Percentiles rank a stretch among this genome's conserved stretches.
phyloP scores from a whole-genome alignment of 2,888 invertebrate genomes.

The Phytoseiulus persimilis region DNA sequence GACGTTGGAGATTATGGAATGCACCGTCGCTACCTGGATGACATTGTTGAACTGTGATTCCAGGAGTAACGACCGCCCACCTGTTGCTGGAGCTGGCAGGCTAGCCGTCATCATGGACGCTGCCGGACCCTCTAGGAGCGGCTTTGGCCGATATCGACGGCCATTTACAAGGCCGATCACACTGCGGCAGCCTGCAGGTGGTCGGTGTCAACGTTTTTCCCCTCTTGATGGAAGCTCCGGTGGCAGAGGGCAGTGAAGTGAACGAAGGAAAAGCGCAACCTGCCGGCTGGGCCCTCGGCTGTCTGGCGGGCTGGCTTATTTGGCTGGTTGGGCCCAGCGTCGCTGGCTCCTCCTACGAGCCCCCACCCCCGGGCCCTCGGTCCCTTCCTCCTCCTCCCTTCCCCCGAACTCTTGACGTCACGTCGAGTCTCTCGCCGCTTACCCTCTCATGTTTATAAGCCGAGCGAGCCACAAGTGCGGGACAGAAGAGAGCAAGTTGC shows the following conservation, averaged over 20 bases:
- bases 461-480: neutral
- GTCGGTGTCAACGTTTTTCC: neutral
- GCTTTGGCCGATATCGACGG: neutral
- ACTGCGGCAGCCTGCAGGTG: neutral
- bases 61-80: neutral
- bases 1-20: too few relatives aligned
- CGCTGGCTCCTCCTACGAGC: neutral
- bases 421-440: neutral
- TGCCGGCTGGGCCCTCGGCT: neutral
- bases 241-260: neutral
- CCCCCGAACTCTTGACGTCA: neutral
- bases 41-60: too few relatives aligned
- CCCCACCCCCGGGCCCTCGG: neutral
- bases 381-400: neutral
- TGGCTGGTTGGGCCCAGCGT: neutral
- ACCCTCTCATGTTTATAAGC: conserved; percentile 5
- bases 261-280: neutral
- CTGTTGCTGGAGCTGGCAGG: neutral
- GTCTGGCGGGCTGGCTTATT: neutral
- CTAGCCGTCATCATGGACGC: neutral
- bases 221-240: neutral
- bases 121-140: neutral
- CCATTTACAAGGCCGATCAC: neutral
- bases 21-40: too few relatives aligned
- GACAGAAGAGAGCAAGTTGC: neutral